These are phyloP conservation scores for Mastigias papua DNA, from an alignment of 30 jellyfish, hydroid and myxozoan genomes.

Conservation along the genomic window DNA sequence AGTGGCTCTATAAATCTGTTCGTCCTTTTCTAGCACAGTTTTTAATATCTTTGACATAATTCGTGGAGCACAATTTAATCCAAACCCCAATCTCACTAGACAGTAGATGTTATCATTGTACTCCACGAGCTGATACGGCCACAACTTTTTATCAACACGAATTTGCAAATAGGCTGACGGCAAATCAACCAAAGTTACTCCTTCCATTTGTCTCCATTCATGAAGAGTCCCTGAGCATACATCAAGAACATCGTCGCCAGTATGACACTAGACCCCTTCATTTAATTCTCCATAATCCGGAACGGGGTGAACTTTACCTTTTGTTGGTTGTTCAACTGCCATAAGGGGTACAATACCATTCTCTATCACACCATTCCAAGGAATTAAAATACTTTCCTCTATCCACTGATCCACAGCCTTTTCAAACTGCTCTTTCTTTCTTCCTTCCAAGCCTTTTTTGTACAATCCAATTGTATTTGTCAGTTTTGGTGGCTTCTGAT, in stretches of 20 bases:
- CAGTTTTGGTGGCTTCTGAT: not conserved
- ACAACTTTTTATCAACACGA: slow-evolving; percentile 14
- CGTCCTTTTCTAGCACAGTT: slow-evolving; percentile 5
- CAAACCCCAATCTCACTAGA: slow-evolving; percentile 29
- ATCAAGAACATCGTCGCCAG: slow-evolving; percentile 38
- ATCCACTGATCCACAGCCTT: slow-evolving; percentile 21
- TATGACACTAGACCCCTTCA: slow-evolving; percentile 10
- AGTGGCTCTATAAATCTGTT: slow-evolving; percentile 4
- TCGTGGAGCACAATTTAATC: slow-evolving; percentile 39
- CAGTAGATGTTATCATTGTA: slow-evolving; percentile 15
- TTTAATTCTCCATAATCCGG: slow-evolving; percentile 54
- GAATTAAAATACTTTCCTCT: not conserved
- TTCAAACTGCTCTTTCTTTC: slow-evolving; percentile 8
- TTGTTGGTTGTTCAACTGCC: slow-evolving; percentile 44
- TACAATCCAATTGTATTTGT: slow-evolving; percentile 7
- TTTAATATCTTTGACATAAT: slow-evolving; percentile 17
- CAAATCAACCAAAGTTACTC: slow-evolving; percentile 28
- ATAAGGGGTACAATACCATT: slow-evolving; percentile 42
- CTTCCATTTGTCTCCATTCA: slow-evolving; percentile 49
- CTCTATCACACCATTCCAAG: slow-evolving; percentile 9
- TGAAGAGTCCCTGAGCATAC: slow-evolving; percentile 41
- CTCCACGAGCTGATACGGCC: slow-evolving; percentile 23
- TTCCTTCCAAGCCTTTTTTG: not conserved
- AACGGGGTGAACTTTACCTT: slow-evolving; percentile 44
- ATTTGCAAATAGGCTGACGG: slow-evolving; percentile 38